Evolutionary conservation across 2,888 invertebrate species (phyloP).

Genomic region (Galeopsomyia nigrocyanea): DNA sequence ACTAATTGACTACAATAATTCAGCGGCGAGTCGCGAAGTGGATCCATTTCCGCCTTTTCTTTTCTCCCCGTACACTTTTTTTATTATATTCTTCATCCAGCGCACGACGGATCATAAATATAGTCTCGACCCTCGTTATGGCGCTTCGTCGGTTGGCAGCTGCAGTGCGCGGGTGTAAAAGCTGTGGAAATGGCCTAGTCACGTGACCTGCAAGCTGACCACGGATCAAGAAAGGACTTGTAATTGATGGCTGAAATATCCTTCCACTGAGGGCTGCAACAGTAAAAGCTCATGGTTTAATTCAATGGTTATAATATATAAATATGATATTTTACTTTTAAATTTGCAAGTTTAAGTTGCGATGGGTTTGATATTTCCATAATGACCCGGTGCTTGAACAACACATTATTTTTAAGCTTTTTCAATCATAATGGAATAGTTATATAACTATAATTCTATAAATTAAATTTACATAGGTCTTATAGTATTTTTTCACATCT

Average conservation of each 20-base stretch:
- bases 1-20: constrained; percentile 18
- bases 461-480: too few species aligned
- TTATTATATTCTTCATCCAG: constrained; percentile 33
- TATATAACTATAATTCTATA: too few species aligned
- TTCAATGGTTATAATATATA: background rate
- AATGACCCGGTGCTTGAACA: too few species aligned
- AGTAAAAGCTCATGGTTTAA: constrained; percentile 25
- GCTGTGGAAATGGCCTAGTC: constrained; percentile 51
- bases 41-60: constrained; percentile 13
- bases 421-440: too few species aligned
- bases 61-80: background rate
- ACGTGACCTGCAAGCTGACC: constrained; percentile 53
- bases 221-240: constrained; percentile 48
- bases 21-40: background rate
- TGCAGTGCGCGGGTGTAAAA: constrained; percentile 42
- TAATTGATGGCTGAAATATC: constrained; percentile 44
- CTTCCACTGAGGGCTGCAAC: constrained; percentile 20
- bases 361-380: too few species aligned
- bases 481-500: too few species aligned
- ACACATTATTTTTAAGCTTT: too few species aligned
- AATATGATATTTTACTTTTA: constrained; percentile 7
- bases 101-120: constrained; percentile 44
- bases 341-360: background rate
- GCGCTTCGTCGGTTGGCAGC: background rate
- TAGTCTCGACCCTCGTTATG: constrained; percentile 31